These are phyloP conservation scores for Oasisia sp. DNA, from an alignment of 2,888 invertebrate species.

Conservation along the genomic window DNA sequence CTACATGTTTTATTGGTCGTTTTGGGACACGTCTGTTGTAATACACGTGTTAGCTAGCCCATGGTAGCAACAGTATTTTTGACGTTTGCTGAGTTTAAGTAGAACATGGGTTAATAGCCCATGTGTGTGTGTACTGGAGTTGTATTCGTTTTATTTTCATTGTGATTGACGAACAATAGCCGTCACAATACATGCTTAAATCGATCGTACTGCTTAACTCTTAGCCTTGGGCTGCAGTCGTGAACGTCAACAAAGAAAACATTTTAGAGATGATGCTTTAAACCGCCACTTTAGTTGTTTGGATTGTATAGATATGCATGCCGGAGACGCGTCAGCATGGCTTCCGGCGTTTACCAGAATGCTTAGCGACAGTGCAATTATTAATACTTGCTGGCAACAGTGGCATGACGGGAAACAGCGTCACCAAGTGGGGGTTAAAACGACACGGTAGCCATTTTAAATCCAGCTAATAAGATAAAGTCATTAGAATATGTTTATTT, in stretches of 20 bases:
- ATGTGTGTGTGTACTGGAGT: background rate
- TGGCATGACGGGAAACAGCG: background rate
- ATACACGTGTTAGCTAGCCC: background rate
- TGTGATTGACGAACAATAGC: background rate
- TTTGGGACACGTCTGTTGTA: background rate
- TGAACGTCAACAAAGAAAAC: background rate
- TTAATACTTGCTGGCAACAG: background rate
- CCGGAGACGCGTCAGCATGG: conserved; percentile 7
- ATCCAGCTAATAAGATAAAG: background rate
- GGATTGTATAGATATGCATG: background rate
- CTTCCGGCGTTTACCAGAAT: background rate
- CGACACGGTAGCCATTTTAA: background rate
- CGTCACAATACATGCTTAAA: background rate
- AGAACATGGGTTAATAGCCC: background rate
- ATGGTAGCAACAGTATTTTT: background rate
- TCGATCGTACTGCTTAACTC: background rate
- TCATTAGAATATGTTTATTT: background rate
- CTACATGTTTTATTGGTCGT: background rate
- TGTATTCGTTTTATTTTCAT: background rate
- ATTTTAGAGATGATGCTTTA: background rate
- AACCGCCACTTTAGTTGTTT: background rate
- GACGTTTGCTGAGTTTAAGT: background rate
- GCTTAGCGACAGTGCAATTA: background rate
- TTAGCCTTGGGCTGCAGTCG: background rate
- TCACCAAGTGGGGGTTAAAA: background rate